Conservation (phyloP, 2,797 vertebrate genomes). For the Sebastes trivittatus region DNA sequence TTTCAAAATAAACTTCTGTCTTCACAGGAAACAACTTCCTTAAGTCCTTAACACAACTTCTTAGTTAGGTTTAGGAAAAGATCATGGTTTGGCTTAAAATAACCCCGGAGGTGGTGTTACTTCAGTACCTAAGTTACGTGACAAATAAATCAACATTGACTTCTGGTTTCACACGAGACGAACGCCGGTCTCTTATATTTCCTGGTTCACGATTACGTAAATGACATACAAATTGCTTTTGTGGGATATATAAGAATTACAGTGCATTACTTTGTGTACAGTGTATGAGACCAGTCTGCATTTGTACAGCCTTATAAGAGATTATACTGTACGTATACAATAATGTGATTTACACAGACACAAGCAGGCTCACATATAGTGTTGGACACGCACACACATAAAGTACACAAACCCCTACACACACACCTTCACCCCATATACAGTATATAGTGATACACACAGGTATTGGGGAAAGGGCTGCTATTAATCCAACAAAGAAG, state of each 20-base stretch:
- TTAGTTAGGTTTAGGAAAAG: neutral
- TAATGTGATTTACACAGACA: neutral
- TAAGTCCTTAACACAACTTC: neutral
- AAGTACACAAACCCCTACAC: neutral
- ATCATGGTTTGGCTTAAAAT: too few relatives aligned
- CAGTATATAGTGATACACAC: neutral
- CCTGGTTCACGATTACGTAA: neutral
- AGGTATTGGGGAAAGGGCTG: neutral
- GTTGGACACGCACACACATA: neutral
- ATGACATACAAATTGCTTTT: neutral
- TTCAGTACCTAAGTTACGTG: neutral
- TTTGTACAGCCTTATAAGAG: neutral
- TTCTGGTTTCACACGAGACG: neutral
- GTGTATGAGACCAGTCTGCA: neutral
- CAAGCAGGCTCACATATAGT: neutral
- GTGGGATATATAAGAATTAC: neutral
- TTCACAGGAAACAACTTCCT: neutral
- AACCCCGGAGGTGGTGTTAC: neutral
- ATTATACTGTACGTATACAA: neutral
- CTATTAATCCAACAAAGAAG: slow-evolving; percentile 24
- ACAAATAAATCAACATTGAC: neutral
- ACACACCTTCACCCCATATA: neutral
- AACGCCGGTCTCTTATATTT: neutral
- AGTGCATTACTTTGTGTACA: neutral
- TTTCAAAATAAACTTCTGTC: neutral